Evolutionary conservation across 2,888 invertebrate species (phyloP), one percentile per base, ranked within the genome.

Genomic region (Lymantria monacha): DNA sequence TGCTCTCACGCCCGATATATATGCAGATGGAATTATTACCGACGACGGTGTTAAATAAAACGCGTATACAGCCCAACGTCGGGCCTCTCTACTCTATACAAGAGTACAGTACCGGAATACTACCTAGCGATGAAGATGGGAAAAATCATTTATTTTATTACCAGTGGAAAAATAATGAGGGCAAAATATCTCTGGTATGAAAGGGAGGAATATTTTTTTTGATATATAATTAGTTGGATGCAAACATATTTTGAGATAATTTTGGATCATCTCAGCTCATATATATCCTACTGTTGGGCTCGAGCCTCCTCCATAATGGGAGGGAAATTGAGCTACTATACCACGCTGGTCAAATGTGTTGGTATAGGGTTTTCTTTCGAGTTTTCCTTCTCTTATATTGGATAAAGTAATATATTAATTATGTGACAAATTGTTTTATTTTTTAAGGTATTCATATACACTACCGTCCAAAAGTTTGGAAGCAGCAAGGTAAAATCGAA

Each of bases 101-200:
- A 12, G 12, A 44, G 51, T 47, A 48, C n/a, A 22, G 22, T n/a
- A 48, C 53, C 44, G 78, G 76, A 76, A 76, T 77, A 79, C 73
- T 55, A 59, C 59, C 52, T 70, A 66, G 70, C 79, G 81, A 81
- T 81, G 81, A 81, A 81, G 81, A 78, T 77, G 74, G 74, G 80
- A 76, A 71, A n/a, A 78, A 82, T 83, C 79, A 83, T 82, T 83
- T 83, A 80, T 83, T 83, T 83, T 83, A 83, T 83, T 82, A 82
- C 74, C 74, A 66, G 69, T 70, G 76, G 70, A 74, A 76, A 79
- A 80, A 81, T 81, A 79, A 81, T 76, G 61, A 59, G 71, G 66
- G 61, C n/a, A 55, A 51, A 65, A 56, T 55, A 65, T 62, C 48
- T 60, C 55, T 12, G 49, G 60, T 49, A 66, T 69, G 66, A 64